Base-by-base conservation (phyloP, 2,888 invertebrate species). In the Hemithea aestivaria region DNA sequence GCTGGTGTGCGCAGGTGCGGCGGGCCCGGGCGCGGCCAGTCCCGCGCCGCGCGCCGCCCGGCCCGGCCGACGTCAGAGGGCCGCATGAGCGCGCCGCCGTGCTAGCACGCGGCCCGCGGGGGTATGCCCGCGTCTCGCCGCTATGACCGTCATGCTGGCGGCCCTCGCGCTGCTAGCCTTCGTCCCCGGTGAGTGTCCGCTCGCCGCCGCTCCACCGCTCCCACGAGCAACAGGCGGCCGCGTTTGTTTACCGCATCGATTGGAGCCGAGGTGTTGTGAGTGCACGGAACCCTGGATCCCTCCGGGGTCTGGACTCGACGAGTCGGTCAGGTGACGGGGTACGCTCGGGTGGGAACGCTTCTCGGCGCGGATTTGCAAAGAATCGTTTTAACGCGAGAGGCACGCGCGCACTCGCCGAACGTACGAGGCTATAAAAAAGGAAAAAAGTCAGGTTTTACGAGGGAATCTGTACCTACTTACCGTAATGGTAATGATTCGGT, bases 81-180 rank as follows among this genome's bases (percentile, higher is more conserved):
- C 73, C 77, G 83, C 75, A 83, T 81, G 79, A 80, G 78, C 76
- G 80, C 80, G 81, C 68, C 78, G 68, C 72, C 72, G 79, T 83
- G 82, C 79, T 84, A 83, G 83, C 82, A 82, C 80, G 73, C 77
- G 78, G 79, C 73, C 83, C 83, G 83, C 84, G 83, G 81, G 82
- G 83, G 79, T 82, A 82, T 83, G 84, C 82, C 84, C 84, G 84
- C 84, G 84, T 84, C 75, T 70, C 73, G 73, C 77, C 71, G 81
- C 70, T 69, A 84, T 83, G 84, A 80, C 74, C 81, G 72, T 74
- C 62, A 55, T 84, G 66, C 62, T 83, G 73, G 76, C 66, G 79
- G 82, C 80, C 76, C 62, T 81, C 73, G 80, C 79, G 74, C 78
- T 85, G 66, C 70, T 84, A 66, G 76, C 79, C 69, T 69, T 84